Evolutionary conservation across 2,888 invertebrate species (phyloP).

Genomic region (Diogma glabrata): DNA sequence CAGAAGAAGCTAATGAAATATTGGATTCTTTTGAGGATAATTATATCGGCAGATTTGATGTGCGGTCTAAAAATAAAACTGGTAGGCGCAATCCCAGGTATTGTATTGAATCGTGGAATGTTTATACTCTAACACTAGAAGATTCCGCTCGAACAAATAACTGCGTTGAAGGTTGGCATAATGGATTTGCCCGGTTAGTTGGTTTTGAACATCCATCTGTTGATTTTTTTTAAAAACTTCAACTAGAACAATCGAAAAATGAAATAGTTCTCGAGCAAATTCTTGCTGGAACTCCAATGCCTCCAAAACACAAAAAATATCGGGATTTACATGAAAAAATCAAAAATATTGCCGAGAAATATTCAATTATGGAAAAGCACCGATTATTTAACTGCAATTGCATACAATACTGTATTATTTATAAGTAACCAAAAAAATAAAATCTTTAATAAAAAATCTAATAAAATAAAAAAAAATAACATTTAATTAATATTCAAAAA

Average conservation of each 20-base stretch:
- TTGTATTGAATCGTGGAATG: neutral
- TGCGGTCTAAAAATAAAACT: neutral
- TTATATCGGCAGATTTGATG: neutral
- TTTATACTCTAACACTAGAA: too few relatives aligned
- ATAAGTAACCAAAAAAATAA: too few relatives aligned
- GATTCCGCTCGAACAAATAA: neutral
- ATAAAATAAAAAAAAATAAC: too few relatives aligned
- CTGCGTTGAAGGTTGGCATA: constrained; percentile 1
- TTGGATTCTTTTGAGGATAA: too few relatives aligned
- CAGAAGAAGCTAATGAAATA: too few relatives aligned
- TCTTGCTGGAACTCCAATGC: neutral
- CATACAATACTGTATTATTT: too few relatives aligned
- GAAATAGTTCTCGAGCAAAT: neutral
- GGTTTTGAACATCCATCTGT: neutral
- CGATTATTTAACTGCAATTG: too few relatives aligned
- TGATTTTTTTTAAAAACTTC: too few relatives aligned
- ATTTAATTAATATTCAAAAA: too few relatives aligned
- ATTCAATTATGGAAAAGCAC: too few relatives aligned
- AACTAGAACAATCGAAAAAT: neutral
- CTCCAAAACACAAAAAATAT: neutral
- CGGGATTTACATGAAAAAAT: neutral
- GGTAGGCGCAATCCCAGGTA: neutral
- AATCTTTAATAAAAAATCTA: too few relatives aligned
- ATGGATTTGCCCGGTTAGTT: neutral
- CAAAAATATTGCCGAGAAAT: too few relatives aligned